These are phyloP conservation scores for Pachyseris speciosa DNA, from an alignment of 64 coral and sea anemone genomes.

Conservation along the genomic window DNA sequence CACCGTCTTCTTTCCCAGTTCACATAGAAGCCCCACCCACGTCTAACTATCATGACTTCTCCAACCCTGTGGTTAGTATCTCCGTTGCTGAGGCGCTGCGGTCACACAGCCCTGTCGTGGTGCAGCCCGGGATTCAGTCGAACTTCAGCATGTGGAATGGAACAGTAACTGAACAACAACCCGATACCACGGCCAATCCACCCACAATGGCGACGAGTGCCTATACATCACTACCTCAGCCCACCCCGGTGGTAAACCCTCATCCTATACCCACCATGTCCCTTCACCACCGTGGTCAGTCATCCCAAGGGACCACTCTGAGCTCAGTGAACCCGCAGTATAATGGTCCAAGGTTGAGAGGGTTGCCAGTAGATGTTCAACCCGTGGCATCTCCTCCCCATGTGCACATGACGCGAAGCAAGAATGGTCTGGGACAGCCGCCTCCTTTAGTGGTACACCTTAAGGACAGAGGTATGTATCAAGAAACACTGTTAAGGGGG, in stretches of 20 bases:
- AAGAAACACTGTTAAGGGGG: too few relatives aligned
- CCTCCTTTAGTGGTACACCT: conserved; percentile 66
- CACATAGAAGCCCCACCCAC: conserved; percentile 21
- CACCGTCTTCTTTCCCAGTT: not conserved
- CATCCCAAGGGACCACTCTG: not conserved
- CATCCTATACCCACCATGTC: not conserved
- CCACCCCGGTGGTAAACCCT: conserved; percentile 6
- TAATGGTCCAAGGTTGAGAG: not conserved
- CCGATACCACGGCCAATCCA: not conserved
- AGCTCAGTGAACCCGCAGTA: not conserved
- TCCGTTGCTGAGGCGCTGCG: conserved; percentile 13
- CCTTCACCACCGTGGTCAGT: conserved; percentile 36
- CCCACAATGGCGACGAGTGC: conserved; percentile 15
- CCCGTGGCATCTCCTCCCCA: not conserved
- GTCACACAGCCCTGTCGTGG: conserved; percentile 31
- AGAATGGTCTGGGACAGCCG: conserved; percentile 10
- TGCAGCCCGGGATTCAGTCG: not conserved
- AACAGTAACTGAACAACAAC: not conserved
- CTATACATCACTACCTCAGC: not conserved
- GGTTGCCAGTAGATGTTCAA: not conserved
- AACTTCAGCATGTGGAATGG: conserved; percentile 35
- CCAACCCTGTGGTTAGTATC: conserved; percentile 29
- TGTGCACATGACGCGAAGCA: conserved; percentile 32
- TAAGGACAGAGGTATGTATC: conserved; percentile 67
- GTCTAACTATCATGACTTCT: conserved; percentile 31